phyloP scores from a whole-genome alignment of 2,113 vertebrate genomes.

The Lamprologus speciosus region DNA sequence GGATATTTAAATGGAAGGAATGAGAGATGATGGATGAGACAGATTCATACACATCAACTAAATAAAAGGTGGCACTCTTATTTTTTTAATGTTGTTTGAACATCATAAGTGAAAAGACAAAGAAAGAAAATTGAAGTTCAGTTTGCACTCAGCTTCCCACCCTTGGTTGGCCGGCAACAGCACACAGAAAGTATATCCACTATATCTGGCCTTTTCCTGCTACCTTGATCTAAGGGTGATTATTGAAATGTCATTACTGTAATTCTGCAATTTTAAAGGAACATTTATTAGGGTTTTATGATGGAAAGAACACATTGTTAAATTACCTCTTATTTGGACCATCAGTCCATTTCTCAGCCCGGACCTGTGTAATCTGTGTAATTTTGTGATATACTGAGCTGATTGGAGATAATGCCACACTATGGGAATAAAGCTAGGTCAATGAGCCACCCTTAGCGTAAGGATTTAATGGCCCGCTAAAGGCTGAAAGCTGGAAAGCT shows the following conservation, averaged over 20 bases:
- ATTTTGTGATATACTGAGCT: background rate
- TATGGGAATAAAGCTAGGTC: background rate
- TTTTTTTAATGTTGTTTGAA: background rate
- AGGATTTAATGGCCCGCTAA: background rate
- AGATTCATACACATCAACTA: background rate
- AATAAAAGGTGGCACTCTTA: background rate
- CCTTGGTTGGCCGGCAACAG: background rate
- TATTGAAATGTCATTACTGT: background rate
- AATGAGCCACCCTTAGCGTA: background rate
- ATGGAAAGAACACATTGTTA: background rate
- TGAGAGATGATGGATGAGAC: fast-evolving
- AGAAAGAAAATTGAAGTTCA: background rate
- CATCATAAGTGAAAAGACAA: background rate
- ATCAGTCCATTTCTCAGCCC: background rate
- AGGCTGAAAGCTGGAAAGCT: background rate
- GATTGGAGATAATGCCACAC: background rate
- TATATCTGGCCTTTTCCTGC: background rate
- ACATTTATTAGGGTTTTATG: background rate
- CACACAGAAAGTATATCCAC: background rate
- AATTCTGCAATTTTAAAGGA: background rate
- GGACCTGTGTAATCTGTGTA: background rate
- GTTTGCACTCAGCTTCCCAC: background rate
- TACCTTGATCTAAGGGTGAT: background rate
- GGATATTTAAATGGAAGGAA: background rate
- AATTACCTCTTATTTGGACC: background rate